Base-by-base conservation (phyloP, 53 echinoderm and acorn worm genomes). In the Crossaster papposus region DNA sequence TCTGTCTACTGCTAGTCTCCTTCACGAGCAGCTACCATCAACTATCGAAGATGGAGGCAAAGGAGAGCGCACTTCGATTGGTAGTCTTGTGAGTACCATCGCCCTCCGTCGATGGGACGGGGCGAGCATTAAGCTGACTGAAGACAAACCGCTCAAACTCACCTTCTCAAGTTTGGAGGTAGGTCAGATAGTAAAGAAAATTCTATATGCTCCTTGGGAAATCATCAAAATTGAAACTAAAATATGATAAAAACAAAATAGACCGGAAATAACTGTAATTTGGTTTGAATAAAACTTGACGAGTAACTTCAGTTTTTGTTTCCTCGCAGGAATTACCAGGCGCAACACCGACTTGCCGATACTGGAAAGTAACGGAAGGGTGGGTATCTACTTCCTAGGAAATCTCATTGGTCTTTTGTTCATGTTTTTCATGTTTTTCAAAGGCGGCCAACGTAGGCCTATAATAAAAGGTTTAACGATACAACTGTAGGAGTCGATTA, bases 51-150 rank as follows among this genome's bases (percentile, higher is more conserved):
- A 91, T 36, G 91, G 88, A 13, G 75, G 64, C 26, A 14, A 71
- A 11, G 79, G 30, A 22, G 23, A n/a, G 29, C 30, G 51, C 30
- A 70, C 30, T 18, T 11, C n/a, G 18, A 94, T 96, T 76, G 87
- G 76, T 20, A 94, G 92, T 83, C 65, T 94, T 54, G 93, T 96
- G 63, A 92, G 89, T 14, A 94, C 91, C 22, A 91, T 94, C 18
- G 89, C 91, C 0, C 58, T 93, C 22, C 84, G 77, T 23, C 80
- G 89, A 34, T 91, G 92, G 89, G 92, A 92, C 31, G 88, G 88
- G 6, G 35, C 80, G 14, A 79, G 29, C 2, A 50, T 94, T 52
- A 52, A 23, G 8, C 65, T 92, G 32, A 89, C 73, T 9, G 62
- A 81, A 29, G 89, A 92, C 14, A 50, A 91, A 30, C 96, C 96